Evolutionary conservation across 1,140 invertebrate genomes (phyloP), one percentile per base, ranked within the genome.

Genomic region (Drosophila ananassae): DNA sequence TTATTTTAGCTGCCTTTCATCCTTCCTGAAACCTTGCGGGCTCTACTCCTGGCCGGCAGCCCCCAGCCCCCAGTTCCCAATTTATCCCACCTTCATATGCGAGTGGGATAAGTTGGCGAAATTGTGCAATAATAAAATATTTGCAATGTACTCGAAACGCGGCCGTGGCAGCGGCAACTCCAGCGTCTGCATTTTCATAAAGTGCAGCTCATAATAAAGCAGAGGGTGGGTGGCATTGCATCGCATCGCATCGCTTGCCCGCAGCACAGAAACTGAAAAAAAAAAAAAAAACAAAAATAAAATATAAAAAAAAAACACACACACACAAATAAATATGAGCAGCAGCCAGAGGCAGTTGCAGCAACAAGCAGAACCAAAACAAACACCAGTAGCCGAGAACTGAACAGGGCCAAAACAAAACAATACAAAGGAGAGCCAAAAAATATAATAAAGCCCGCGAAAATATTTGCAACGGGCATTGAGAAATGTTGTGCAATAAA

Each of bases 91-190:
- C 73, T 84, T 82, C 79, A 82, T 69, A 78, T 83, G 83, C 75
- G 61, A 76, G 66, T 51, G 62, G 79, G 59, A 83, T 89, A 89
- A 89, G 83, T 89, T 89, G 84, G 68, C 63, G 68, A 78, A 89
- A 89, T 89, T 89, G 77, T 79, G 83, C 83, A 89, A 89, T 89
- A 89, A 89, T 89, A 89, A 89, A 89, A 89, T 89, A 89, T 89
- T 89, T 89, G 84, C 83, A 73, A 85, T 87, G 82, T 89, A 85
- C 82, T 85, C 78, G 74, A 85, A 89, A 59, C 61, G 64, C 46
- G 37, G 61, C 60, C 41, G 46, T 52, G 41, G 54, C 39, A 51
- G 56, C 47, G 30, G 48, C 61, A 47, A 17, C 32, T 30, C 24
- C 59, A 7, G 51, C 21, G 25, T 50, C 68, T 89, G 83, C 83